These are phyloP conservation scores for Acrossocheilus wenchowensis DNA, from an alignment of 2,797 vertebrate species.

Conservation along the genomic window DNA sequence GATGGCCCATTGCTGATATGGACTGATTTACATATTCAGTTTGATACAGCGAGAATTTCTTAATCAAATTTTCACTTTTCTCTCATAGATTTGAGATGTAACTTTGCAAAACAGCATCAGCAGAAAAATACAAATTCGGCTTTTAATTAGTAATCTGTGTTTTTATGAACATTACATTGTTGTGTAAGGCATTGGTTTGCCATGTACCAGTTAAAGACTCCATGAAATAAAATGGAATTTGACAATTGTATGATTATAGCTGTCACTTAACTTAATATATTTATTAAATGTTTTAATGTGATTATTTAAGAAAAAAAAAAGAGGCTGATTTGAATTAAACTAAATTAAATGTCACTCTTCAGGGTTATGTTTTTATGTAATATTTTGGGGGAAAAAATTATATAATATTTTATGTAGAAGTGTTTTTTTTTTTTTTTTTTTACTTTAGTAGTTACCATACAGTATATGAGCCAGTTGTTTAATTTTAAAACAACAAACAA, in stretches of 20 bases:
- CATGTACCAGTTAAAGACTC: conserved; percentile 28
- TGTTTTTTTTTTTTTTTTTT: background rate
- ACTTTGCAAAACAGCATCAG: conserved; percentile 79
- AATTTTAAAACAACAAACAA: background rate
- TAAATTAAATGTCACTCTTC: background rate
- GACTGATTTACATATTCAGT: conserved; percentile 67
- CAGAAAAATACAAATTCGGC: conserved; percentile 52
- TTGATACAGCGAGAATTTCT: conserved; percentile 67
- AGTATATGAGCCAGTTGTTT: background rate
- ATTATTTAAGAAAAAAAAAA: too few species aligned
- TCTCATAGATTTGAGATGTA: conserved; percentile 69
- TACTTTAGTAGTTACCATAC: background rate
- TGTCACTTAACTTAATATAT: background rate
- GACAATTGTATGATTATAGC: background rate
- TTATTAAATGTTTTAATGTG: background rate
- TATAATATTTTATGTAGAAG: background rate
- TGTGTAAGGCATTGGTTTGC: conserved; percentile 12
- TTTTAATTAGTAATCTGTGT: conserved; percentile 11
- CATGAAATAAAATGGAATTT: background rate
- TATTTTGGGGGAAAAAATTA: background rate
- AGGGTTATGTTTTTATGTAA: background rate
- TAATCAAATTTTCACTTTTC: conserved; percentile 65
- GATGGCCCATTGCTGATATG: conserved; percentile 60
- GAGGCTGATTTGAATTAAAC: background rate
- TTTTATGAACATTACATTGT: background rate